Base-by-base conservation (phyloP, 2,113 vertebrate species). In the Phocoena phocoena region DNA sequence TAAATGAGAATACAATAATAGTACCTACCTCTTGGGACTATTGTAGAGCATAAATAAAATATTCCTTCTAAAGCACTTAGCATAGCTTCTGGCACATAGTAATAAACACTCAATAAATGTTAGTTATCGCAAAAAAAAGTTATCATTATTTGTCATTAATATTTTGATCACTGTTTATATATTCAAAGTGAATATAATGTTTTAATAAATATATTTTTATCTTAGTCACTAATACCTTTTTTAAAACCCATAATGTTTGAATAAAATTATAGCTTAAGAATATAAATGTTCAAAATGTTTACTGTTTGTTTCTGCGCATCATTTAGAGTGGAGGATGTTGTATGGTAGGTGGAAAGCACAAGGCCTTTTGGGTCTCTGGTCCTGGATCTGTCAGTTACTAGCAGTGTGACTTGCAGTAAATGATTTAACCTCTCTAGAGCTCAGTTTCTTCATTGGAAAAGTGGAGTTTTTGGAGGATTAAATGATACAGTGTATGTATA, bases 131-230 rank as follows among this genome's bases (percentile, higher is more conserved):
- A 47, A 47, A 47, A 47, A 44, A 47, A 47, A 0, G 10, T 47
- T 47, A 14, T 36, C 65, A 36, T 70, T 80, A 55, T 41, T n/a
- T 77, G 74, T n/a, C 74, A 63, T 84, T 77, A 86, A 73, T 58
- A 47, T 87, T 94, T 81, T 60, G 47, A 21, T 83, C 47, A 62
- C 10, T 90, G 77, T 77, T 95, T 83, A 15, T 60, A n/a, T 92
- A 44, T 67, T 86, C n/a, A 63, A 74, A 95, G 36, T 95, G n/a
- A 93, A 50, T 76, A 85, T 36, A 73, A 25, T 88, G 11, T 94
- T 89, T 94, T 33, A 81, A 28, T 77, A 71, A 71, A 23, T 86
- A 31, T 21, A 70, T 93, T 53, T 79, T 90, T 53, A 38, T 71
- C 44, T 94, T 81, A 90, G 63, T 90, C 50, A 65, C 70, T 41